Conservation (phyloP, 2,113 vertebrate species). For the Erythrolamprus reginae region DNA sequence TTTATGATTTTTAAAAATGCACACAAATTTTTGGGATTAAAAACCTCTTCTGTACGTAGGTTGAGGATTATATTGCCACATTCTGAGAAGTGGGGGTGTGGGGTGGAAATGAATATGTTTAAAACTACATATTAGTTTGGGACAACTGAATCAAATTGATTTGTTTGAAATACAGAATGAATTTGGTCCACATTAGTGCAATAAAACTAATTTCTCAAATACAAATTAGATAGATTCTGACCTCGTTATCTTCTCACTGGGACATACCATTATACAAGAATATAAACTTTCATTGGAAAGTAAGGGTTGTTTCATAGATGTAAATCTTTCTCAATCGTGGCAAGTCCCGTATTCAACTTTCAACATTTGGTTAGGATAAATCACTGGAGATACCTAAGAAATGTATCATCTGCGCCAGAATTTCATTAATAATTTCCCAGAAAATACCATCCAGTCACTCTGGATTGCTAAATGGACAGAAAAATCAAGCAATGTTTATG, state of each 20-base stretch:
- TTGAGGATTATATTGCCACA: neutral
- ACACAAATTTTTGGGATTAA: neutral
- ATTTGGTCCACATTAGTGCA: neutral
- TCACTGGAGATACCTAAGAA: neutral
- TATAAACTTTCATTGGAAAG: neutral
- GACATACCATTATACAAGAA: neutral
- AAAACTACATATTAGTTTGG: neutral
- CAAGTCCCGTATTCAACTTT: neutral
- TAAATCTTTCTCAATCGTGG: neutral
- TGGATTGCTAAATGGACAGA: neutral
- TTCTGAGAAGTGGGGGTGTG: neutral
- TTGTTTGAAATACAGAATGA: neutral
- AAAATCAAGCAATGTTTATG: neutral
- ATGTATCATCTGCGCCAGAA: neutral
- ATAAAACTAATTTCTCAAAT: neutral
- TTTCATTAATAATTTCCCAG: neutral
- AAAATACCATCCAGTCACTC: neutral
- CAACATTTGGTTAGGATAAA: neutral
- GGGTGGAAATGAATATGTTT: neutral
- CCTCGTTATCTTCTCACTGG: neutral
- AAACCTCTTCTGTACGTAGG: neutral
- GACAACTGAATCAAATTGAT: neutral
- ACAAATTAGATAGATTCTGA: neutral
- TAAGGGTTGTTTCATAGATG: neutral
- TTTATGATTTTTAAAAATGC: neutral